Conservation (phyloP, 2,888 invertebrate genomes). For the Allygus modestus region DNA sequence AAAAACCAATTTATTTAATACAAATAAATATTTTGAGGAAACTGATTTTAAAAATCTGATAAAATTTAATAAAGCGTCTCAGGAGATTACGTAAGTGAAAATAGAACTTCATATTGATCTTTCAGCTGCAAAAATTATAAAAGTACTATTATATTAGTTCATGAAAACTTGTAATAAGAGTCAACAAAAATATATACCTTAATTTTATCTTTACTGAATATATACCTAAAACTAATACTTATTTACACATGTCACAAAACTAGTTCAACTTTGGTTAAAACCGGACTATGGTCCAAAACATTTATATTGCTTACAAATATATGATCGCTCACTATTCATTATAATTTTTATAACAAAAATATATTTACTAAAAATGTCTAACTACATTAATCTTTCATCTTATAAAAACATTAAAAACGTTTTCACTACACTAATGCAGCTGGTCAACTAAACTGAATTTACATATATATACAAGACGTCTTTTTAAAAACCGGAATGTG, state of each 20-base stretch:
- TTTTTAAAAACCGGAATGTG: background rate
- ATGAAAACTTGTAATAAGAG: too few species aligned
- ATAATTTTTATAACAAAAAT: background rate
- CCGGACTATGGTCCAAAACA: background rate
- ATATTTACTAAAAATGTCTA: background rate
- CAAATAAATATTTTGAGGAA: too few species aligned
- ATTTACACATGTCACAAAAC: background rate
- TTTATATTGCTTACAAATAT: background rate
- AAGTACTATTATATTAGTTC: too few species aligned
- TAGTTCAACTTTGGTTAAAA: constrained; percentile 15
- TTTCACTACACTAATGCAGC: background rate
- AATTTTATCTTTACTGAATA: too few species aligned
- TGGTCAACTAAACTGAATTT: background rate
- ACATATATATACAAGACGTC: background rate
- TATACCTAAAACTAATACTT: too few species aligned
- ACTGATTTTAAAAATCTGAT: too few species aligned
- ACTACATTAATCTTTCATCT: background rate
- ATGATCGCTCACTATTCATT: background rate
- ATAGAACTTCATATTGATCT: too few species aligned
- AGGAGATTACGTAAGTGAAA: too few species aligned
- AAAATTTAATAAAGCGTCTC: too few species aligned
- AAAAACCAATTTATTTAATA: too few species aligned
- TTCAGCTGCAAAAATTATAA: too few species aligned
- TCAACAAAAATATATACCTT: too few species aligned
- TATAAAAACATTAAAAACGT: background rate